Evolutionary conservation across 2,797 vertebrate species (phyloP).

Genomic region (Chloroceryle inda): DNA sequence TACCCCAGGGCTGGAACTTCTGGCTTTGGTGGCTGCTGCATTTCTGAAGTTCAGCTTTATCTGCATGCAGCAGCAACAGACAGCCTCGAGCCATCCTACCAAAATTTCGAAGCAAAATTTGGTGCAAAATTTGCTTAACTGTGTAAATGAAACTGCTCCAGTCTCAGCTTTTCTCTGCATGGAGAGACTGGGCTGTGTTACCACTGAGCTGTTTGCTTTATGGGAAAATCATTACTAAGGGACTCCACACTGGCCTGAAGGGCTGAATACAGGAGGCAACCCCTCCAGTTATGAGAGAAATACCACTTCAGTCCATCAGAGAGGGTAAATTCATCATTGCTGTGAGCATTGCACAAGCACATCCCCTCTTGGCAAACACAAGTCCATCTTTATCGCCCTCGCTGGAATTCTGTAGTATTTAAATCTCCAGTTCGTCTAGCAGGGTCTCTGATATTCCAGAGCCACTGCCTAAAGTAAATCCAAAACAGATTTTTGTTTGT

Average conservation of each 20-base stretch:
- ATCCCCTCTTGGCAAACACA: background rate
- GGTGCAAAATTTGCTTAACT: background rate
- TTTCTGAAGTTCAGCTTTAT: background rate
- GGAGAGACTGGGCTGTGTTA: background rate
- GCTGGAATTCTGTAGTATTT: constrained; percentile 30
- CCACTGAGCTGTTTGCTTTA: background rate
- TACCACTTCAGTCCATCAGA: background rate
- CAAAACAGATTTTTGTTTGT: constrained; percentile 63
- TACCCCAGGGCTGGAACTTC: background rate
- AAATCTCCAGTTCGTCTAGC: background rate
- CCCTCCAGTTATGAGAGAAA: background rate
- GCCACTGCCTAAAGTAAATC: constrained; percentile 28
- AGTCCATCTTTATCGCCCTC: background rate
- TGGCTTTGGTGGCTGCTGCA: background rate
- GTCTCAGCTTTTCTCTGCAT: background rate
- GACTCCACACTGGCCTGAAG: background rate
- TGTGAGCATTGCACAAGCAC: background rate
- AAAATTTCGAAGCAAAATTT: background rate
- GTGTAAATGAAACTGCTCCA: background rate
- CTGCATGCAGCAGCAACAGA: background rate
- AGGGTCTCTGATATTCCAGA: constrained; percentile 27
- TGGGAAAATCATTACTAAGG: background rate
- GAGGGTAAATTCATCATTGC: background rate
- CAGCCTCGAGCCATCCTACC: background rate
- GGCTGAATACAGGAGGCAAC: background rate